Base-by-base conservation (phyloP, 2,113 vertebrate species). In the Promerops cafer region DNA sequence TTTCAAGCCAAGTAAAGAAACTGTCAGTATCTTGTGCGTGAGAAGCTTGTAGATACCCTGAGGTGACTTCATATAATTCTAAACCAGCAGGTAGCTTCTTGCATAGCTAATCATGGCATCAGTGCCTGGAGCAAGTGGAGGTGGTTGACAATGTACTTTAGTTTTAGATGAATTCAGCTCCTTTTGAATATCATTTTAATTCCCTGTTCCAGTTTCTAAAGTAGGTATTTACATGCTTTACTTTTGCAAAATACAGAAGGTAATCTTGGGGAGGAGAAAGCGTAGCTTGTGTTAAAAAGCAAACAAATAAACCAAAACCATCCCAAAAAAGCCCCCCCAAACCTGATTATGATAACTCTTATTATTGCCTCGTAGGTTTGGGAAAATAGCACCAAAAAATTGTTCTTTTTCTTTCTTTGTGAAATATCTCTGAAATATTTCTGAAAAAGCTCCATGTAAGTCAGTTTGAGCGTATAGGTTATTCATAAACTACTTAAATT, bases 71-170 rank as follows among this genome's bases (percentile, higher is more conserved):
- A 96, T 97, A 97, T 97, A 98, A 98, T 97, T 98, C 97, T 97
- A 96, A 98, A 98, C 96, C 97, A 98, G 97, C 98, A 98, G 98
- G 98, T 98, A 98, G 98, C 97, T 98, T 98, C 98, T 98, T 98
- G 98, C 97, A 98, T 97, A 97, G 97, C 96, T 98, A 98, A 98
- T 98, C 98, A 82, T 98, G 97, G 97, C 97, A 98, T 98, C 98
- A 96, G 92, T n/a, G 98, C 98, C 98, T 54, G 74, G 80, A 97
- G 98, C 98, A 91, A 98, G 96, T 97, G 97, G 97, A 98, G 98
- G 97, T 98, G 97, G 98, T 98, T 98, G 97, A 98, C 97, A 97
- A 87, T 93, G 96, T 98, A 93, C 96, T 98, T 98, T 96, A 97
- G 95, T 98, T 98, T 98, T 97, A 98, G 93, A 98, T 95, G 80